Base-by-base conservation (phyloP, 92 coral and sea anemone genomes). In the Phenganax subtilis region DNA sequence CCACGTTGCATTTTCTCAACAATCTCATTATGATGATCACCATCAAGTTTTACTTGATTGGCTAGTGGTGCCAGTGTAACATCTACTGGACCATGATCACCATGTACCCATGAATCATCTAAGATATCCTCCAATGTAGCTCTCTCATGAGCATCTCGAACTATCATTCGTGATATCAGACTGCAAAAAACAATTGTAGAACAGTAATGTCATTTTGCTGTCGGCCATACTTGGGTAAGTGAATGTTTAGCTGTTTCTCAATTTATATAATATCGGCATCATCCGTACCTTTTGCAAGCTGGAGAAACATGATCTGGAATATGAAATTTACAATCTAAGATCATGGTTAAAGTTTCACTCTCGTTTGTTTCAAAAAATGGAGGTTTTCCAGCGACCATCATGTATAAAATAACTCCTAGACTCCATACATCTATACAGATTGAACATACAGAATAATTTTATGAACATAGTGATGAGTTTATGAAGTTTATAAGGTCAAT, bases 311-410 rank as follows among this genome's bases (percentile, higher is more conserved):
- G 96, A 65, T 91, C 92, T 51, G 98, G 96, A 8, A 87, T 84
- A 14, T 88, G 88, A 84, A 92, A 94, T 59, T 90, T 85, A 67
- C 93, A 91, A 75, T 94, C 98, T 91, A 94, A 89, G 51, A 94
- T 94, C 88, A 90, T 94, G 70, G 91, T 94, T 29, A 94, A 86
- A 6, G 98, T 94, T 76, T 94, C 98, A 65, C 98, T 94, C 81
- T 94, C 98, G 73, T 90, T 94, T n/a, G 90, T 90, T 80, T 94
- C 98, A 57, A 85, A 90, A 86, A 94, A 94, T 65, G 98, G 98
- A 2, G 98, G 97, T 12, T 90, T 89, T 0, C 98, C 98, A 87
- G 89, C 89, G 9, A 94, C 98, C 75, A 94, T 86, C 98, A 94
- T 94, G 86, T 88, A 94, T 31, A 94, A 76, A 20, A 94, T 94